Base-by-base conservation (phyloP, 2,888 invertebrate species). In the Pachycephus smyrnensis region DNA sequence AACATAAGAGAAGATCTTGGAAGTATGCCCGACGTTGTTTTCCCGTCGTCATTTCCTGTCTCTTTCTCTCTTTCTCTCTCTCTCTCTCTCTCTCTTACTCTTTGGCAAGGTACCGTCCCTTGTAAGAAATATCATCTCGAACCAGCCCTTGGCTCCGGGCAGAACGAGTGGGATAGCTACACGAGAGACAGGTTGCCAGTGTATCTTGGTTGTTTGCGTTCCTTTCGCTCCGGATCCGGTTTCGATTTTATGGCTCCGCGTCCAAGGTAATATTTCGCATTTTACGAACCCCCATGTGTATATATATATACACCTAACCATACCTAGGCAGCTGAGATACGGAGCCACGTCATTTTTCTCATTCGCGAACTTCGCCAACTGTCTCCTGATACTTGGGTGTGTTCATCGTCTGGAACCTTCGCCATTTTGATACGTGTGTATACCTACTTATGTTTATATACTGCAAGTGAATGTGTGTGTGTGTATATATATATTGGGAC, bases 181-280 rank as follows among this genome's bases (percentile, higher is more conserved):
- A 6, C 55, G 55, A 55, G 23, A 55, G 23, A 23, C 55, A 55
- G 23, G 55, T 55, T 55, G 55, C 76, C 79, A 77, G 80, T 79
- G 76, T 74, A 40, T 55, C 55, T 78, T 73, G 82, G 80, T 84
- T 83, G 83, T 85, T 87, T 84, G 83, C 85, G 83, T 85, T 83
- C 80, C 81, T 79, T 74, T 33, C 40, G 23, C 69, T 69, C 79
- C 80, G 85, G 86, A 88, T 89, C 88, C 88, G 87, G 86, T 89
- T 89, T 88, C 87, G 85, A 87, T 87, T 89, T 89, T 89, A 89
- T 86, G 83, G 84, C 85, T 83, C 83, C 80, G 81, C 83, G 84
- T 87, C 85, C 83, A 82, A 80, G 85, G 84, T 87, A 84, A 87
- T 88, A 88, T 87, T 87, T 87, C 83, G 86, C 83, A 81, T 85